A percentile compares a stretch with the other conserved stretches of the same genome.
phyloP scores from a whole-genome alignment of 2,888 invertebrate genomes.

The Unio pictorum region DNA sequence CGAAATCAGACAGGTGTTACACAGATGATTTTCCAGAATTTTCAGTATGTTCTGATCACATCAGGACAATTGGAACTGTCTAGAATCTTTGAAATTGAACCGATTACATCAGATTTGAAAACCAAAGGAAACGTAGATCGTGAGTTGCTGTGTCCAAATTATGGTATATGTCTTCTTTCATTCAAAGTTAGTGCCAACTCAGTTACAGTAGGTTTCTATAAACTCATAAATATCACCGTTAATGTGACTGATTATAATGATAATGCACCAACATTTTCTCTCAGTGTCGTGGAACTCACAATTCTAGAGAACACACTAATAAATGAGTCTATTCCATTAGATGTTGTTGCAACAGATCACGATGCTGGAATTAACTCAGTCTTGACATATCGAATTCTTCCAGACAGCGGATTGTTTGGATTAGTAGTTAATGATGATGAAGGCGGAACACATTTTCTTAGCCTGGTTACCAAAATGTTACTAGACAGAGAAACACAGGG shows the following conservation, averaged over 20 bases:
- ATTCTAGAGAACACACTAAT: constrained; percentile 34
- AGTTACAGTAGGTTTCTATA: no score
- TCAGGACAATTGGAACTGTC: no score
- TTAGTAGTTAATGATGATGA: constrained; percentile 35
- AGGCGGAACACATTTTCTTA: constrained; percentile 46
- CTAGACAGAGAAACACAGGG: constrained; percentile 51
- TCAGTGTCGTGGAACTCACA: constrained; percentile 23
- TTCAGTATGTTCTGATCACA: no score
- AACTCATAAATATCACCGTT: constrained; percentile 72
- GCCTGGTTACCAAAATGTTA: constrained; percentile 36
- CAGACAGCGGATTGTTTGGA: constrained; percentile 39
- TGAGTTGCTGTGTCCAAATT: no score
- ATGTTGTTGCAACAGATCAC: constrained; percentile 33
- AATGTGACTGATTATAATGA: constrained; percentile 95
- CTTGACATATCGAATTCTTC: constrained; percentile 37
- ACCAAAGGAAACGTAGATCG: no score
- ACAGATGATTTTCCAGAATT: no score
- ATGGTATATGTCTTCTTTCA: no score
- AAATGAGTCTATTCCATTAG: constrained; percentile 33
- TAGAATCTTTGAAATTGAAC: no score
- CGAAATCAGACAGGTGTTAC: no score
- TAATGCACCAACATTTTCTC: constrained; percentile 91
- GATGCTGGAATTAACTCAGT: constrained; percentile 42
- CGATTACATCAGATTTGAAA: no score
- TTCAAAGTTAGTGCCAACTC: no score